phyloP scores from a whole-genome alignment of 2,888 invertebrate species.

The Hirudinaria manillensis region DNA sequence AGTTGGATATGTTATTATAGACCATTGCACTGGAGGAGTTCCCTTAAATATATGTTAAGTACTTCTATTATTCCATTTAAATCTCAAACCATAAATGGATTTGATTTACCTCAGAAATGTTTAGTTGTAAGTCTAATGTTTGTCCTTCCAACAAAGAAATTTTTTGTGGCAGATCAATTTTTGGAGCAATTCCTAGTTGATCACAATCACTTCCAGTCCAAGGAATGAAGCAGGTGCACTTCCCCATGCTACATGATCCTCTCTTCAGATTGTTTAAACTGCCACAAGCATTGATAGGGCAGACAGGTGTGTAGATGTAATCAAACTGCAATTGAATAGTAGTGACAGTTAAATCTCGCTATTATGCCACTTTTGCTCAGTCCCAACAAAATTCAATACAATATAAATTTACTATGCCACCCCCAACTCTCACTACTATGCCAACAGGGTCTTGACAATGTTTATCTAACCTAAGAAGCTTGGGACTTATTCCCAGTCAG shows the following conservation, averaged over 20 bases:
- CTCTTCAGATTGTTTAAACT: slow-evolving; percentile 33
- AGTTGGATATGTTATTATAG: slow-evolving; percentile 9
- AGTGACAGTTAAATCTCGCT: no score
- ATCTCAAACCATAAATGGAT: background rate
- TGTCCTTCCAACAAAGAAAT: slow-evolving; percentile 25
- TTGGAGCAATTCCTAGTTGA: slow-evolving; percentile 29
- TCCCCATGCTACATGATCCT: slow-evolving; percentile 42
- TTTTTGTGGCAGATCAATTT: slow-evolving; percentile 12
- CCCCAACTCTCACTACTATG: no score
- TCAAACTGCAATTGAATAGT: slow-evolving; percentile 34
- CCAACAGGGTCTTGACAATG: no score
- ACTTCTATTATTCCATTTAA: background rate
- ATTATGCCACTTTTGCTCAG: no score
- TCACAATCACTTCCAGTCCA: slow-evolving; percentile 41
- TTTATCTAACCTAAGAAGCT: no score
- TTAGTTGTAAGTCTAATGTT: slow-evolving; percentile 24
- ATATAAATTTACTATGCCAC: no score
- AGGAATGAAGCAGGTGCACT: slow-evolving; percentile 40
- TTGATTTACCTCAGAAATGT: slow-evolving; percentile 26
- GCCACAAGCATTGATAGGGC: slow-evolving; percentile 41
- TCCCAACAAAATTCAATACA: no score
- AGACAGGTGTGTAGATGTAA: slow-evolving; percentile 38
- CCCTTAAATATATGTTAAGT: slow-evolving; percentile 5
- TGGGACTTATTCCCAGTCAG: no score
- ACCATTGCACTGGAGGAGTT: slow-evolving; percentile 26